Evolutionary conservation across 2,888 invertebrate species (phyloP).

Genomic region (Marronus borbonicus): DNA sequence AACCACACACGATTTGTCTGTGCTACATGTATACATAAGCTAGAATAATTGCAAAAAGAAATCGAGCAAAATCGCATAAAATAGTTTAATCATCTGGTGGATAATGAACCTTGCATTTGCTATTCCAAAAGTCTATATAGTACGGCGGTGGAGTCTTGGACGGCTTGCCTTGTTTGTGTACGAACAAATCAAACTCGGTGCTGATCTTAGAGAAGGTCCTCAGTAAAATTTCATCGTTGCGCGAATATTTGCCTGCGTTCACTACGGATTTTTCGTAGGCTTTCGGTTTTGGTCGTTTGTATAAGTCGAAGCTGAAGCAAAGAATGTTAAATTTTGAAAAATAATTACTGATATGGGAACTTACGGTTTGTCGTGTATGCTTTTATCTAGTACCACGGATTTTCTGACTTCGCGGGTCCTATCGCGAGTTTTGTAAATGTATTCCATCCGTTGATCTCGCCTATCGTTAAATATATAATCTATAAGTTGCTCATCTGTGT

Average conservation of each 20-base stretch:
- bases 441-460: constrained; percentile 51
- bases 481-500: constrained; percentile 29
- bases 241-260: constrained; percentile 45
- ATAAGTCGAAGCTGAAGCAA: constrained; percentile 53
- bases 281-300: constrained; percentile 44
- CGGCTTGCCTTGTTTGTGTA: constrained; percentile 53
- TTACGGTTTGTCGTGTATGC: constrained; percentile 49
- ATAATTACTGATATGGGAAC: background rate
- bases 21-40: background rate
- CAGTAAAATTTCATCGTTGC: background rate
- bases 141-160: constrained; percentile 59
- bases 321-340: background rate
- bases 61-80: background rate
- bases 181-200: constrained; percentile 59
- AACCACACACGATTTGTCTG: background rate
- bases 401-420: constrained; percentile 53
- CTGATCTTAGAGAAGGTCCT: constrained; percentile 4
- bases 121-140: constrained; percentile 63
- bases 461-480: constrained; percentile 55
- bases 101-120: constrained; percentile 59
- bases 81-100: constrained; percentile 43
- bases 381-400: constrained; percentile 17
- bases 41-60: background rate
- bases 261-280: constrained; percentile 46
- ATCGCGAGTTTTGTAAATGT: constrained; percentile 57